Conservation (phyloP, 2,888 invertebrate species). For the Resseliella maxima region DNA sequence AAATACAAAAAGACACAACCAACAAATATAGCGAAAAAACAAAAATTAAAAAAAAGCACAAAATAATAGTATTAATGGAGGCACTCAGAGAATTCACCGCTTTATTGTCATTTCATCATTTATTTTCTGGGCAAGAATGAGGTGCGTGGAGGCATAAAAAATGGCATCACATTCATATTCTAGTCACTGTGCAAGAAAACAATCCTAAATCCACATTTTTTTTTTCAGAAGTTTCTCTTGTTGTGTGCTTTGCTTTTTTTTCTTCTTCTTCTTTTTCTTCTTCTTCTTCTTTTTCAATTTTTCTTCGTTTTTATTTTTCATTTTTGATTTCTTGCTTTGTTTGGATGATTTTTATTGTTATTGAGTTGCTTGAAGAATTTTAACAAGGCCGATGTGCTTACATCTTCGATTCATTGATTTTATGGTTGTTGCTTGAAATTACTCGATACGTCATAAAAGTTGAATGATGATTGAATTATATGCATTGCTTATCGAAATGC, state of each 20-base stretch:
- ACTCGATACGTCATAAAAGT: not conserved
- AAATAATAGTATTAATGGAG: too few relatives aligned
- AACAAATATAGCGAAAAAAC: too few relatives aligned
- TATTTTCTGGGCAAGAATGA: not conserved
- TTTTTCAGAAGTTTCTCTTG: not conserved
- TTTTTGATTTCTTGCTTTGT: too few relatives aligned
- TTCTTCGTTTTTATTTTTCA: too few relatives aligned
- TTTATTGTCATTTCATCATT: constrained; percentile 27
- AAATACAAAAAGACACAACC: too few relatives aligned
- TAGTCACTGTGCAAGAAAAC: constrained; percentile 20
- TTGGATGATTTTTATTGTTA: constrained; percentile 19
- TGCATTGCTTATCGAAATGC: too few relatives aligned
- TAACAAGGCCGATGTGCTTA: not conserved
- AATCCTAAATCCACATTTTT: not conserved
- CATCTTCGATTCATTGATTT: not conserved
- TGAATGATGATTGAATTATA: not conserved
- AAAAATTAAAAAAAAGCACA: too few relatives aligned
- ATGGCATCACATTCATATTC: constrained; percentile 47
- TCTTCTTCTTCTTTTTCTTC: not conserved
- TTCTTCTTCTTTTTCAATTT: not conserved
- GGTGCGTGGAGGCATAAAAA: not conserved
- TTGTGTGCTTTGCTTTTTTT: not conserved
- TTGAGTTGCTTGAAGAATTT: constrained; percentile 19
- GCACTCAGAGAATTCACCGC: not conserved
- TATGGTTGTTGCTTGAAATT: not conserved